These are phyloP conservation scores for Phalangium opilio DNA, from an alignment of 2,888 invertebrate genomes.

Conservation along the genomic window DNA sequence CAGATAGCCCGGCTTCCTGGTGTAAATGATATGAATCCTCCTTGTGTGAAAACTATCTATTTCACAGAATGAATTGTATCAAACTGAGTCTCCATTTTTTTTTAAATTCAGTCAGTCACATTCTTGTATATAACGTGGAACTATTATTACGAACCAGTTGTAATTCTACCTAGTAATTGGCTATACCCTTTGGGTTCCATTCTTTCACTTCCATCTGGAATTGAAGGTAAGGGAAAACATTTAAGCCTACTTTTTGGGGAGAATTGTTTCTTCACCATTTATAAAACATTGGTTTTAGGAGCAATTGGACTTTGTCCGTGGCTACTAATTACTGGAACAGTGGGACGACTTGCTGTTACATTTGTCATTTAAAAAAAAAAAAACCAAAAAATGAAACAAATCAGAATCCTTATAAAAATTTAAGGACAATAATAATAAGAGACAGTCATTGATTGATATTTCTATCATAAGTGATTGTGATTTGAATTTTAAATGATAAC, in stretches of 20 bases:
- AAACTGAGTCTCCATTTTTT: neutral
- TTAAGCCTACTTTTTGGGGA: neutral
- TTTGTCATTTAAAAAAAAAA: no score
- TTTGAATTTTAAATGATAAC: no score
- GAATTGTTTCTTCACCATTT: neutral
- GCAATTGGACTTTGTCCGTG: constrained; percentile 13
- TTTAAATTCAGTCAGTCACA: constrained; percentile 5
- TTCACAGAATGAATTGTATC: no score
- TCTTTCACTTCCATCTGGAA: constrained; percentile 17
- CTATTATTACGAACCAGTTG: constrained; percentile 12
- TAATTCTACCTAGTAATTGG: constrained; percentile 12
- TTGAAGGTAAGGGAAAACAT: constrained; percentile 9
- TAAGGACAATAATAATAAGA: no score
- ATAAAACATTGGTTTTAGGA: constrained; percentile 6
- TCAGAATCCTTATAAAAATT: no score
- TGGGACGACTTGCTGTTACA: constrained; percentile 3
- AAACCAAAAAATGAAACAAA: no score
- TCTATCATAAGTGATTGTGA: no score
- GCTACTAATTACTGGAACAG: constrained; percentile 9
- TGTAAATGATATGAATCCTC: no score
- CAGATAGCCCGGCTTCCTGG: no score
- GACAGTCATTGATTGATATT: no score
- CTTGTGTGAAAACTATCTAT: no score
- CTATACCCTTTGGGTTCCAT: constrained; percentile 15
- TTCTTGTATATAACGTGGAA: constrained; percentile 13